Base-by-base conservation (phyloP, 2,113 vertebrate species). In the Chunga burmeisteri region DNA sequence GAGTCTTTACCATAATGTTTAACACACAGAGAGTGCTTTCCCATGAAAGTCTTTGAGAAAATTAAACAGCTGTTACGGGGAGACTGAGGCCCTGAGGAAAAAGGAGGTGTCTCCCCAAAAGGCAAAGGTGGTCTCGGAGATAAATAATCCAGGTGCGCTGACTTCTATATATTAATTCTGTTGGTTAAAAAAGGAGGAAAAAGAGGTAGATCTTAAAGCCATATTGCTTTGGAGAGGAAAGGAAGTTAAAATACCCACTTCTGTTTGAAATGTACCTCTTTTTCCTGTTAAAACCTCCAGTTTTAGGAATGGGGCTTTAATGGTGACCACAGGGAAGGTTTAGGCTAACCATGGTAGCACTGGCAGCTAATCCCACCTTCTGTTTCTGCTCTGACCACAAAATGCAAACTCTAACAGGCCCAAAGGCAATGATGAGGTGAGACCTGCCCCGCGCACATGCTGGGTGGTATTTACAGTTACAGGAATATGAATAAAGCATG, bases 341-440 rank as follows among this genome's bases (percentile, higher is more conserved):
- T 65, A 53, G 49, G 19, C 34, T 96, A 74, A 94, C 80, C 34
- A 7, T 46, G 30, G 52, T 77, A 81, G 29, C 62, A 22, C 7
- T 9, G 61, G 22, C 40, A 93, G 56, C 8, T 91, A 93, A 82
- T 72, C 63, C 21, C 42, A 75, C 49, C 22, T 79, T 92, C 86
- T 87, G 68, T 81, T 95, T 93, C 73, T 79, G 32, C 46, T 84
- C 49, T 87, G 73, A 92, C 90, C 88, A 86, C 91, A 93, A 61
- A 86, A 85, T 29, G 15, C 36, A 90, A 93, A 59, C 32, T 15
- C 25, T 16, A 30, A 42, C 72, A 87, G 36, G 21, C 34, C 63
- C 40, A 29, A 94, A 86, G 38, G 46, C 58, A 56, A 8, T 1
- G 2, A 49, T 38, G 67, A 85, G 47, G 49, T 2, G 18, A 89